These are phyloP conservation scores for Harpagifer antarcticus DNA, from an alignment of 2,797 vertebrate genomes.

Conservation along the genomic window DNA sequence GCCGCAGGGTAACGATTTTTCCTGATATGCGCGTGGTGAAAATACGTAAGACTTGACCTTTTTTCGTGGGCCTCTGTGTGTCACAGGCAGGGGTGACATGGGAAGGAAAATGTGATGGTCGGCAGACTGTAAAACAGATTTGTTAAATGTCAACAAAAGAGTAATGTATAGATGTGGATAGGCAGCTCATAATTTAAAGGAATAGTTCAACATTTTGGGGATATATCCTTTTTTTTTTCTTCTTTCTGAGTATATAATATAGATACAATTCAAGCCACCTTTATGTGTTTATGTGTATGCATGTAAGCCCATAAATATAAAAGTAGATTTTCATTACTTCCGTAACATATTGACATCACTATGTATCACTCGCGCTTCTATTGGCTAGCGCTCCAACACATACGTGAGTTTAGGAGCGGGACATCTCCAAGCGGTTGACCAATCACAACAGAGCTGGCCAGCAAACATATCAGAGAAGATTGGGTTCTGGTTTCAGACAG, in stretches of 20 bases:
- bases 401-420: too few species aligned
- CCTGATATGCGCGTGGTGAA: constrained; percentile 81
- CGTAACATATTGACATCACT: too few species aligned
- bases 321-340: background rate
- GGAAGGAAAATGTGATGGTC: constrained; percentile 79
- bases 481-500: too few species aligned
- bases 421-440: too few species aligned
- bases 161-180: constrained; percentile 32
- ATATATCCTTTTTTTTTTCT: background rate
- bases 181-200: constrained; percentile 16
- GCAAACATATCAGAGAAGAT: too few species aligned
- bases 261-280: background rate
- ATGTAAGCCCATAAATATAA: background rate
- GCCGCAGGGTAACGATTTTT: constrained; percentile 85
- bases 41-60: constrained; percentile 82
- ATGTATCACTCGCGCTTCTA: too few species aligned
- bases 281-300: background rate
- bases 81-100: constrained; percentile 75
- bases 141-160: constrained; percentile 59
- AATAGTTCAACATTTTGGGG: constrained; percentile 2
- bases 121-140: constrained; percentile 64
- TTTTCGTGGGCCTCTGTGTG: constrained; percentile 68
- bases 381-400: too few species aligned
- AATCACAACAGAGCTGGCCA: too few species aligned
- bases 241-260: background rate